Conservation (phyloP, 2,888 invertebrate genomes). For the Catocala sponsa region DNA sequence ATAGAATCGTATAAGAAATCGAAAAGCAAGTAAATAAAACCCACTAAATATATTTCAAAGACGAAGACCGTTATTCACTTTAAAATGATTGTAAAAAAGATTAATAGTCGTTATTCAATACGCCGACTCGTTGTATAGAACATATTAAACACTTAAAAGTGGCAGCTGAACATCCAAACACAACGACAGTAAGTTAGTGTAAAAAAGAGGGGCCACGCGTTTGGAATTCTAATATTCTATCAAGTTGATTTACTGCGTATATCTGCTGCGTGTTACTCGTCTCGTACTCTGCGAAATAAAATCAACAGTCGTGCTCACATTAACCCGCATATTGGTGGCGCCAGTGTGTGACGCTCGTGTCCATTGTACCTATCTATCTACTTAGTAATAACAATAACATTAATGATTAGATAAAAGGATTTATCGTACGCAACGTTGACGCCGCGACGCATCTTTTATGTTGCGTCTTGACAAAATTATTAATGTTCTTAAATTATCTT, state of each 20-base stretch:
- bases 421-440: constrained; percentile 57
- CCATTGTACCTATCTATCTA: constrained; percentile 62
- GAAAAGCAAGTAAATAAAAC: neutral
- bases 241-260: constrained; percentile 54
- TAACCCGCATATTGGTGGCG: constrained; percentile 78
- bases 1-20: constrained; percentile 2
- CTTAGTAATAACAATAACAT: constrained; percentile 60
- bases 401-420: constrained; percentile 62
- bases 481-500: constrained; percentile 51
- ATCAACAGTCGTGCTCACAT: constrained; percentile 67
- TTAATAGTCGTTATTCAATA: constrained; percentile 40
- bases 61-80: constrained; percentile 30
- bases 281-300: constrained; percentile 51
- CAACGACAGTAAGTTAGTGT: constrained; percentile 44
- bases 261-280: constrained; percentile 38
- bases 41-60: constrained; percentile 9
- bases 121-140: constrained; percentile 34
- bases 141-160: constrained; percentile 49
- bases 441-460: constrained; percentile 53
- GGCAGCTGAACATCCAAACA: constrained; percentile 47
- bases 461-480: constrained; percentile 53
- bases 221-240: constrained; percentile 53
- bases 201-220: constrained; percentile 42
- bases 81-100: constrained; percentile 43
- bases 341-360: constrained; percentile 66